Evolutionary conservation across 2,113 vertebrate species (phyloP), one percentile per base, ranked within the genome.

Genomic region (Lampris megalopsis): DNA sequence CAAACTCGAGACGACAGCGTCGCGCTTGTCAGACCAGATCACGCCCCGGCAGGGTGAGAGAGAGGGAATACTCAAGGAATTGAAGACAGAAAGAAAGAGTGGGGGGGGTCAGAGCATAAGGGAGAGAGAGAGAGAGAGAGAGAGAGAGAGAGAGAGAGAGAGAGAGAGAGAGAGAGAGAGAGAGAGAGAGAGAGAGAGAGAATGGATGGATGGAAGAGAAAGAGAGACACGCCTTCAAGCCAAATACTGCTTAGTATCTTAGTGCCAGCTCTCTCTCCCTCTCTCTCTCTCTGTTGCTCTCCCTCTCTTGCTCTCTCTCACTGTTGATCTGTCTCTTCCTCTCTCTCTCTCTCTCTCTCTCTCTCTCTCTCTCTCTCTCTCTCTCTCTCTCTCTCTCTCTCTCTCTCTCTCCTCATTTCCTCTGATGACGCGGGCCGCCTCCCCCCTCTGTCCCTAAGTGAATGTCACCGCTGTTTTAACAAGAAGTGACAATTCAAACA

Each of bases 21-120:
- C 73, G 82, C 77, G 82, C 92, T 94, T 93, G 92, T 94, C 92
- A 92, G 92, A 94, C 93, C 91, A 90, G 89, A 94, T 94, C 92
- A 93, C 83, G 91, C 86, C 88, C 89, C 76, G 64, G 77, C 72
- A 60, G 89, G 81, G 74, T 64, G 86, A 87, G 83, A 77, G 74
- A 77, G 79, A 63, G 71, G 70, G 66, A 58, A 24, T 9, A 40
- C 45, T 45, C 47, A 45, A 56, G 13, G 6, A 5, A 54, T 8
- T n/a, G 36, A 71, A 58, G 57, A 38, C 8, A 41, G 4, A 41
- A 36, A 50, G 61, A 63, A 61, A 53, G 59, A 54, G 50, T 24
- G 24, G n/a, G 47, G 24, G 8, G 5, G 35, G n/a, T 40, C 11
- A 50, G 48, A 38, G 71, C 24, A 24, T 24, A 24, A 38, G 35